Percentiles rank a stretch among this genome's conserved stretches.
These are phyloP conservation scores for Atherinosoma microstoma DNA, from an alignment of 2,797 vertebrate genomes.

Conservation along the genomic window DNA sequence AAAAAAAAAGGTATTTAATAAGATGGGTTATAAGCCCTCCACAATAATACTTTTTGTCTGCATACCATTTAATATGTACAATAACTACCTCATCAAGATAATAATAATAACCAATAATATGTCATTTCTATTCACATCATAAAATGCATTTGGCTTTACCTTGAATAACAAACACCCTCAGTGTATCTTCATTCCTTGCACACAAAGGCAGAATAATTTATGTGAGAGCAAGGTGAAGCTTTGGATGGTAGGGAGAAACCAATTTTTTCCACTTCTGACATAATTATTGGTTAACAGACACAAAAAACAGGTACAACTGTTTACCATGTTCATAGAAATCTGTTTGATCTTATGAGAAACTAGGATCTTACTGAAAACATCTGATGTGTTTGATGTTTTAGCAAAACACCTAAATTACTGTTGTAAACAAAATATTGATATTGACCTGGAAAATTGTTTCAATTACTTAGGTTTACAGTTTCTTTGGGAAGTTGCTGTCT, in stretches of 20 bases:
- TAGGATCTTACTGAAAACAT: background rate
- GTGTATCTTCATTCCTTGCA: background rate
- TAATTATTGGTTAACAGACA: background rate
- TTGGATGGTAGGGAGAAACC: background rate
- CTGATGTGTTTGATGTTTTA: background rate
- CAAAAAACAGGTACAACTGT: background rate
- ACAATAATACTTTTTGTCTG: background rate
- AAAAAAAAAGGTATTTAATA: constrained; percentile 1
- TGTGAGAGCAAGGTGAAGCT: background rate
- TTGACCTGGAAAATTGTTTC: background rate
- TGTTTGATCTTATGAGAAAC: background rate
- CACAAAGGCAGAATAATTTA: background rate
- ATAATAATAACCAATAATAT: too few species aligned
- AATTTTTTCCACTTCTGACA: background rate
- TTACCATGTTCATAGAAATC: background rate
- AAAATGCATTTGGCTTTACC: background rate
- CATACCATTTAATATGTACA: background rate
- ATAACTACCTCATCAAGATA: background rate
- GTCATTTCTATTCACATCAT: background rate
- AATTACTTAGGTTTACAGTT: background rate
- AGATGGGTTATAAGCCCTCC: background rate
- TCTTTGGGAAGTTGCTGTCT: constrained; percentile 60
- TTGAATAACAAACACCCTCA: background rate
- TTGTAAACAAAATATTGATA: background rate
- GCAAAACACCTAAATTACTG: background rate